Conservation (phyloP, 2,888 invertebrate genomes). For the Mayetiola destructor region DNA sequence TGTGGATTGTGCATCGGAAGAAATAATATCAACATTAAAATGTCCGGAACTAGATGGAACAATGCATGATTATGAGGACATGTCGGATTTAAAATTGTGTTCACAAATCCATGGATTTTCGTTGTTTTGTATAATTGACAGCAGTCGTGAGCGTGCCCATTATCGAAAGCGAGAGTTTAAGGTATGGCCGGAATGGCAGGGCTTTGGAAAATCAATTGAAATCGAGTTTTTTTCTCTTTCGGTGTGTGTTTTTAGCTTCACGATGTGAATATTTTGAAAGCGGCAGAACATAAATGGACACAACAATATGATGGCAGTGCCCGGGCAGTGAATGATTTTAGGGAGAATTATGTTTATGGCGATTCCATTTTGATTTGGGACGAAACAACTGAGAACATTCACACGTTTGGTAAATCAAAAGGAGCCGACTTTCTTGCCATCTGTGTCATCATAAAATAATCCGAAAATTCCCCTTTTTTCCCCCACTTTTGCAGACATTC, state of each 20-base stretch:
- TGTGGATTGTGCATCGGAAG: slow-evolving; percentile 40
- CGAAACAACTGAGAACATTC: slow-evolving; percentile 21
- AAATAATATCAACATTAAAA: slow-evolving; percentile 25
- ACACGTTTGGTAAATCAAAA: slow-evolving; percentile 22
- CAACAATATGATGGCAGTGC: slow-evolving; percentile 12
- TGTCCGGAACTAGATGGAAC: slow-evolving; percentile 22
- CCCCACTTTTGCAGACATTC: neutral
- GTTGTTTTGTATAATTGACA: slow-evolving; percentile 27
- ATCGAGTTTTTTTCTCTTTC: neutral
- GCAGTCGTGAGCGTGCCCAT: neutral
- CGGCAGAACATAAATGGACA: slow-evolving; percentile 18
- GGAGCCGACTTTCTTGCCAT: neutral
- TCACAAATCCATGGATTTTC: slow-evolving; percentile 26
- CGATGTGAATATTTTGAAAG: slow-evolving; percentile 6
- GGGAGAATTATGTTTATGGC: slow-evolving; percentile 24
- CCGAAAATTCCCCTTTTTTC: neutral
- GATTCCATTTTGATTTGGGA: slow-evolving; percentile 26
- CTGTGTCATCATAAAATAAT: neutral
- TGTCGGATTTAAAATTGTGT: slow-evolving; percentile 30
- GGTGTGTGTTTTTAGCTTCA: neutral
- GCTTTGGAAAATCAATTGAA: neutral
- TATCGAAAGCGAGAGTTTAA: neutral
- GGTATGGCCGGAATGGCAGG: neutral
- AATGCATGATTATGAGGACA: slow-evolving; percentile 26
- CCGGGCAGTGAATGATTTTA: neutral